Conservation (phyloP, 2,797 vertebrate genomes). For the Limnodromus scolopaceus region DNA sequence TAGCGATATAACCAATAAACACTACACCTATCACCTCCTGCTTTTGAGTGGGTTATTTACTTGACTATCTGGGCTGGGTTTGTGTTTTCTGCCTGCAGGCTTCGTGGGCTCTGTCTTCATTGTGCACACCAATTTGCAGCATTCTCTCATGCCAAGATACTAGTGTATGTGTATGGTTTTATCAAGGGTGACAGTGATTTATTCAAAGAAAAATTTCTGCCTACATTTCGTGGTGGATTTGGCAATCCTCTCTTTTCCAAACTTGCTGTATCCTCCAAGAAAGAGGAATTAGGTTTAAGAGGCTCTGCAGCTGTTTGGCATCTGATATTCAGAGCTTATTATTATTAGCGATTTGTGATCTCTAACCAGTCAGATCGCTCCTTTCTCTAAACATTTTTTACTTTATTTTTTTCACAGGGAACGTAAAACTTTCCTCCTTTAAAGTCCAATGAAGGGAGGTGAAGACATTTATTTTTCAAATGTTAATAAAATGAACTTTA, state of each 20-base stretch:
- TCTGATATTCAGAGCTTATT: slow-evolving; percentile 53
- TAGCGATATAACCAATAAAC: not conserved
- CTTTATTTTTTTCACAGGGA: slow-evolving; percentile 51
- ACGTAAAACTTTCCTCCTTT: slow-evolving; percentile 60
- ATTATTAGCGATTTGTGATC: slow-evolving; percentile 64
- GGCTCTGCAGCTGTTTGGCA: slow-evolving; percentile 70
- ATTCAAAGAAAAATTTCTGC: slow-evolving; percentile 37
- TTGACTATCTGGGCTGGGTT: not conserved
- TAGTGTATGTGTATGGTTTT: slow-evolving; percentile 1
- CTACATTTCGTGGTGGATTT: slow-evolving; percentile 36
- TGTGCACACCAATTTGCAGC: not conserved
- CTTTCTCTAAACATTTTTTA: slow-evolving; percentile 57
- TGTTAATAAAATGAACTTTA: slow-evolving; percentile 64
- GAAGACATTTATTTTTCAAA: slow-evolving; percentile 64
- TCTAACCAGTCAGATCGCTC: slow-evolving; percentile 44
- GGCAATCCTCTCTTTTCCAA: slow-evolving; percentile 34
- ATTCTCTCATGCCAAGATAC: not conserved
- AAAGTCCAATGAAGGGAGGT: slow-evolving; percentile 39
- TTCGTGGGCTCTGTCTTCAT: not conserved
- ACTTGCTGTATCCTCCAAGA: slow-evolving; percentile 31
- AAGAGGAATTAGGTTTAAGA: slow-evolving; percentile 57
- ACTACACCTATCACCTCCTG: not conserved
- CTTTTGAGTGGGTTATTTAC: not conserved
- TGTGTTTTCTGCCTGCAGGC: not conserved
- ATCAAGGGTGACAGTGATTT: slow-evolving; percentile 35